A percentile compares a stretch with the other conserved stretches of the same genome.
phyloP scores from a whole-genome alignment of 2,888 invertebrate species.

The Proisotoma minuta region DNA sequence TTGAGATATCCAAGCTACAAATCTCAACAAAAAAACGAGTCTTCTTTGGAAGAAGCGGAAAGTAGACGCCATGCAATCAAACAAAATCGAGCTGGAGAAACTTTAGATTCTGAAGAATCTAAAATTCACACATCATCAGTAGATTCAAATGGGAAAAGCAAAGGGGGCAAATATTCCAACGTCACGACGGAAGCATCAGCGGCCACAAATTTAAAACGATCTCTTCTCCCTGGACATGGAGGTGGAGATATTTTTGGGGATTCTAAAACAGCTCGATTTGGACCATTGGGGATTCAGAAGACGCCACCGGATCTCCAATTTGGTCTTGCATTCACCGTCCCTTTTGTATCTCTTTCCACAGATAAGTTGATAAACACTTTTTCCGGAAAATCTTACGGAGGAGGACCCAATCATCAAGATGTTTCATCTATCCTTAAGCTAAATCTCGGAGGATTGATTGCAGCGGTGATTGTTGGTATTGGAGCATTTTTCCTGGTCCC shows the following conservation, averaged over 20 bases:
- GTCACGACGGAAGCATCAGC: background rate
- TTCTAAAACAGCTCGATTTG: background rate
- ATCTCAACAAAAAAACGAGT: background rate
- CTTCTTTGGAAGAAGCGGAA: background rate
- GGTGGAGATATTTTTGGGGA: background rate
- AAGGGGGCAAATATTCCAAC: background rate
- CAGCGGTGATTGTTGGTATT: constrained; percentile 39
- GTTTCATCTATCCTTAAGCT: constrained; percentile 36
- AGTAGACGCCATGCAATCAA: background rate
- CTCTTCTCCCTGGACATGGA: background rate
- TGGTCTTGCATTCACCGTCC: constrained; percentile 43
- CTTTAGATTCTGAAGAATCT: background rate
- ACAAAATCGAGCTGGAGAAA: background rate
- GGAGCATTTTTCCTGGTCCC: constrained; percentile 9
- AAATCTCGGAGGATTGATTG: constrained; percentile 39
- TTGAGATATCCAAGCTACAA: constrained; percentile 1
- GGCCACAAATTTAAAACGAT: background rate
- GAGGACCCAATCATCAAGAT: constrained; percentile 3
- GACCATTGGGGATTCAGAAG: constrained; percentile 37
- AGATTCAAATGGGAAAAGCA: no score
- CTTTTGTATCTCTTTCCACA: constrained; percentile 41
- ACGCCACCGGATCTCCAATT: constrained; percentile 42
- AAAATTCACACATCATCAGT: no score
- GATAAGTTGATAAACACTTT: constrained; percentile 33
- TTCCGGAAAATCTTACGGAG: constrained; percentile 15